A percentile compares a stretch with the other conserved stretches of the same genome.
Conservation (phyloP, 53 echinoderm and acorn worm species). For the Glandiceps talaboti region DNA sequence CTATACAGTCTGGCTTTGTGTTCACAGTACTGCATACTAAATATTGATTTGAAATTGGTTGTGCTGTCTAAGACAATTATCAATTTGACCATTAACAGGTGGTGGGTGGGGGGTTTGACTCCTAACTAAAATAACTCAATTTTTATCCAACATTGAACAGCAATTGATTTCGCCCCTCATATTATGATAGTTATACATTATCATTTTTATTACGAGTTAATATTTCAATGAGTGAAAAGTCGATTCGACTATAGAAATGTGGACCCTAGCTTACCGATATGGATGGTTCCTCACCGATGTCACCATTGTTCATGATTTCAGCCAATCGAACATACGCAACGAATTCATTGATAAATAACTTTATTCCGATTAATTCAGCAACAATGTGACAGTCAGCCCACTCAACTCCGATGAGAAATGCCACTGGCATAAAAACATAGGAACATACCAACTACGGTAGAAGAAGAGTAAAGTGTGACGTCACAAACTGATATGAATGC, state of each 20-base stretch:
- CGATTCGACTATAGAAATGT: not conserved
- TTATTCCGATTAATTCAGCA: slow-evolving; percentile 81
- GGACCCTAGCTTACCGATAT: slow-evolving; percentile 42
- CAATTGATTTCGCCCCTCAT: no score
- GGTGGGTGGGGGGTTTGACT: no score
- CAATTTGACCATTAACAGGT: no score
- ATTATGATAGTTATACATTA: no score
- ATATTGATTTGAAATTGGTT: no score
- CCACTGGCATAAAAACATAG: slow-evolving; percentile 78
- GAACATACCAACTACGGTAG: slow-evolving; percentile 72
- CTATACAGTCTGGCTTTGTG: no score
- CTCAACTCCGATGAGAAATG: slow-evolving; percentile 89
- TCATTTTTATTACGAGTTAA: no score
- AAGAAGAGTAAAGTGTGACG: slow-evolving; percentile 5
- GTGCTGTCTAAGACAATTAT: no score
- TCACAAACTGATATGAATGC: not conserved
- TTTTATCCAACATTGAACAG: no score
- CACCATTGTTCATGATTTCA: slow-evolving; percentile 44
- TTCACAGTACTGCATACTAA: no score
- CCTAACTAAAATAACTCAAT: no score
- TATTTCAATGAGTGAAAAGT: no score
- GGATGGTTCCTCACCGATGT: slow-evolving; percentile 29
- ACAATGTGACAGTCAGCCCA: slow-evolving; percentile 71
- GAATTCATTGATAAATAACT: slow-evolving; percentile 93
- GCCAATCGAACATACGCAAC: slow-evolving; percentile 71